Conservation (phyloP, 2,113 vertebrate genomes). For the Datnioides undecimradiatus region DNA sequence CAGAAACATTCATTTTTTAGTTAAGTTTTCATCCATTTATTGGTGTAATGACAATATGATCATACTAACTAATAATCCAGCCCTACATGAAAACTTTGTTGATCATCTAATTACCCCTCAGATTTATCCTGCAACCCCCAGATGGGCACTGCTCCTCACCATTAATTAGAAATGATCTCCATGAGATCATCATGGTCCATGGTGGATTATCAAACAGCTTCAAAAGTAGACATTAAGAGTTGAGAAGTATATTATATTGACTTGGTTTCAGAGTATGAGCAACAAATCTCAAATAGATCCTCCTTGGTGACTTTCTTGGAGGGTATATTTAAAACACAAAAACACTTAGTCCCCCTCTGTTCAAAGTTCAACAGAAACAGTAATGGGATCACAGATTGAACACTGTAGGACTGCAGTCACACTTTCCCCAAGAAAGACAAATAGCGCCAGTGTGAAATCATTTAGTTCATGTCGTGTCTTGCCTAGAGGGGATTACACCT, state of each 20-base stretch:
- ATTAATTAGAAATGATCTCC: neutral
- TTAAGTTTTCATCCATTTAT: too few species aligned
- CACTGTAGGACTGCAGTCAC: slow-evolving; percentile 3
- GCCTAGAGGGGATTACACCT: slow-evolving; percentile 76
- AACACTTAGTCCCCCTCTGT: neutral
- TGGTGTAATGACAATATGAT: too few species aligned
- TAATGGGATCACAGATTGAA: slow-evolving; percentile 16
- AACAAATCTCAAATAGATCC: neutral
- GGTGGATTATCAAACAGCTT: neutral
- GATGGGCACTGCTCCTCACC: neutral
- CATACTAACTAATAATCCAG: too few species aligned
- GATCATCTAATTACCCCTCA: neutral
- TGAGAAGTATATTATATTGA: neutral
- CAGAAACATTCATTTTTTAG: too few species aligned
- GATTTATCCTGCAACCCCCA: too few species aligned
- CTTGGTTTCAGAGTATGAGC: neutral
- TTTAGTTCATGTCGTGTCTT: slow-evolving; percentile 78
- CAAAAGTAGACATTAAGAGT: neutral
- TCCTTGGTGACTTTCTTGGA: neutral
- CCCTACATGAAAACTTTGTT: too few species aligned
- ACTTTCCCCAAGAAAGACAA: slow-evolving; percentile 61
- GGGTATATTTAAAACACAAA: slow-evolving; percentile 1
- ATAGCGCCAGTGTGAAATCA: slow-evolving; percentile 79
- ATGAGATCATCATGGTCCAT: neutral
- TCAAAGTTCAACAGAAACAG: slow-evolving; percentile 30